These are phyloP conservation scores for Syngnathus acus DNA, from an alignment of 2,797 vertebrate genomes.

Conservation along the genomic window DNA sequence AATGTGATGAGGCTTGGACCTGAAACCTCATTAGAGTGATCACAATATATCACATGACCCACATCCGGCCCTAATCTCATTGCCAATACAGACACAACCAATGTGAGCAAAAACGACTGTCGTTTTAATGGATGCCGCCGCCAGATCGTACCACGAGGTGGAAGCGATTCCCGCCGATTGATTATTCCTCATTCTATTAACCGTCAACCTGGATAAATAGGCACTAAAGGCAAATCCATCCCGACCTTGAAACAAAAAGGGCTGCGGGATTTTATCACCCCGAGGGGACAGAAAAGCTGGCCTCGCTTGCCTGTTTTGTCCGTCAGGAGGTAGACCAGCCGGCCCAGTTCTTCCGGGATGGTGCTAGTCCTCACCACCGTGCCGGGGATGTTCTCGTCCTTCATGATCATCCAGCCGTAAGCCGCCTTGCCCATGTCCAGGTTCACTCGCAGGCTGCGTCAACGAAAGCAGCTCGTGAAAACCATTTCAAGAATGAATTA, in stretches of 20 bases:
- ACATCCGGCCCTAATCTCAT: slow-evolving; percentile 39
- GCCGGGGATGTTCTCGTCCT: slow-evolving; percentile 89
- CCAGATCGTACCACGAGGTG: slow-evolving; percentile 69
- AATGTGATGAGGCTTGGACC: neutral
- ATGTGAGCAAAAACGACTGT: slow-evolving; percentile 7
- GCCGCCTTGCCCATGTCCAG: slow-evolving; percentile 97
- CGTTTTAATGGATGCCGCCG: slow-evolving; percentile 69
- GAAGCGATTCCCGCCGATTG: slow-evolving; percentile 60
- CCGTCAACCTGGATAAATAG: slow-evolving; percentile 56
- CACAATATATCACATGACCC: slow-evolving; percentile 36
- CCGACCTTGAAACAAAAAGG: slow-evolving; percentile 42
- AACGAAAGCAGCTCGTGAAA: neutral
- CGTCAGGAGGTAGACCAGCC: slow-evolving; percentile 89
- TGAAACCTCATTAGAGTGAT: neutral
- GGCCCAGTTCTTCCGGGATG: slow-evolving; percentile 94
- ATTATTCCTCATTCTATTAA: slow-evolving; percentile 56
- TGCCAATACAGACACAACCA: slow-evolving; percentile 34
- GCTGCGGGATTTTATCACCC: slow-evolving; percentile 42
- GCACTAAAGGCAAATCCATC: slow-evolving; percentile 43
- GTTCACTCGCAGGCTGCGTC: slow-evolving; percentile 86
- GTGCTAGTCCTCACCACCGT: slow-evolving; percentile 96
- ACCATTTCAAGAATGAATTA: no score
- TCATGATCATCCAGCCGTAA: slow-evolving; percentile 97
- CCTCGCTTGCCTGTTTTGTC: slow-evolving; percentile 87
- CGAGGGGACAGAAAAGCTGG: slow-evolving; percentile 9